A percentile compares a stretch with the other conserved stretches of the same genome.
phyloP scores from a whole-genome alignment of 2,797 vertebrate genomes.

The Hylomyscus alleni region DNA sequence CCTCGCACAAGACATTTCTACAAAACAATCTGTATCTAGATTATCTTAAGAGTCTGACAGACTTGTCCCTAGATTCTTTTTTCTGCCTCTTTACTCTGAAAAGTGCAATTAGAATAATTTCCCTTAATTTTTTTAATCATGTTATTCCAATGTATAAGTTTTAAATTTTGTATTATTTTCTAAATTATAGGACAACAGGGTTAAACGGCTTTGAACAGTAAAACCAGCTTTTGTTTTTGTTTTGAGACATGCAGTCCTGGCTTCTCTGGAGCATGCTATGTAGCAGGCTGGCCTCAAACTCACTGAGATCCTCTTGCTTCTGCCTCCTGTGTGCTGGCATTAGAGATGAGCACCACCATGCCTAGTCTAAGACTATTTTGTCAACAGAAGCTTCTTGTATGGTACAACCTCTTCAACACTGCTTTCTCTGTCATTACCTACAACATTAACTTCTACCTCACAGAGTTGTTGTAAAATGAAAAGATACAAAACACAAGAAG shows the following conservation, averaged over 20 bases:
- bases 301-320: neutral
- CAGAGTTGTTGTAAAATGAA: constrained; percentile 9
- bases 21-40: constrained; percentile 40
- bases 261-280: neutral
- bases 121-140: constrained; percentile 20
- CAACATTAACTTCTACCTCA: constrained; percentile 33
- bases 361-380: neutral
- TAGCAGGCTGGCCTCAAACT: neutral
- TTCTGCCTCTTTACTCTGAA: neutral
- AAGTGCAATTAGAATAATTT: constrained; percentile 50
- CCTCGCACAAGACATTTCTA: constrained; percentile 18
- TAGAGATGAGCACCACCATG: neutral
- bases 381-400: neutral
- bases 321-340: neutral
- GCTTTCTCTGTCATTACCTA: constrained; percentile 5
- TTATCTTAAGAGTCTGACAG: constrained; percentile 56
- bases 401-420: constrained; percentile 27
- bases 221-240: neutral
- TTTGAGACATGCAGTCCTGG: neutral
- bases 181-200: neutral
- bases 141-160: neutral
- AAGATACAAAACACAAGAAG: neutral
- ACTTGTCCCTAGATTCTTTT: neutral
- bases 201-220: constrained; percentile 29
- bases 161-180: neutral